These are phyloP conservation scores for Danaus chrysippus DNA, from an alignment of 2,888 invertebrate species.

Conservation along the genomic window DNA sequence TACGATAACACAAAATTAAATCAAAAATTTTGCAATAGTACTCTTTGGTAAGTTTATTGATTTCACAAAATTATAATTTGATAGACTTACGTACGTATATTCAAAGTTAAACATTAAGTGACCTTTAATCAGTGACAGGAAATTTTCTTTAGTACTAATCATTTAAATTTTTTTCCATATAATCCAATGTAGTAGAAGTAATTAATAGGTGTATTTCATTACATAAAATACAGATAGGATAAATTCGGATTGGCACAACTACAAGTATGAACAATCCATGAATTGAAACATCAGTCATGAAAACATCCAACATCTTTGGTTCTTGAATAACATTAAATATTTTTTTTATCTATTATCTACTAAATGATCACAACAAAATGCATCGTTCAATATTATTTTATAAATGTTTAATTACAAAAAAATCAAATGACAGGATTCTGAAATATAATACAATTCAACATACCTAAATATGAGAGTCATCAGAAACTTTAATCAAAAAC, in stretches of 20 bases:
- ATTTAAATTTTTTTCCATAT: too few relatives aligned
- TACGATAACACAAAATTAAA: too few relatives aligned
- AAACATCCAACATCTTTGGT: conserved; percentile 41
- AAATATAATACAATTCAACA: not conserved
- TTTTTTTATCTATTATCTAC: conserved; percentile 30
- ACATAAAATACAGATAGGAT: conserved; percentile 60
- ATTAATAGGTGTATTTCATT: conserved; percentile 55
- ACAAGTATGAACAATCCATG: conserved; percentile 67
- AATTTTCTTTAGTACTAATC: too few relatives aligned
- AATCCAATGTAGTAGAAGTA: not conserved
- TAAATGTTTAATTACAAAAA: conserved; percentile 4
- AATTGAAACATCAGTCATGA: conserved; percentile 62
- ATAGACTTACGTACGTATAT: too few relatives aligned
- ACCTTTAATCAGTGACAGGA: too few relatives aligned
- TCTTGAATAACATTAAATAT: conserved; percentile 28
- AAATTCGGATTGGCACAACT: conserved; percentile 78
- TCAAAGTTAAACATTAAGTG: too few relatives aligned
- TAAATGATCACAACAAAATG: conserved; percentile 26
- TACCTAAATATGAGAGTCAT: too few relatives aligned
- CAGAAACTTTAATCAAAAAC: too few relatives aligned
- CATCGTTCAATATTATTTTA: not conserved
- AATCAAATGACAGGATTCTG: not conserved
- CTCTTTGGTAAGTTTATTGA: too few relatives aligned
- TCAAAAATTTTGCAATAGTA: too few relatives aligned
- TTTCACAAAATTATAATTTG: too few relatives aligned